These are phyloP conservation scores for Hofmannophila pseudospretella DNA, from an alignment of 2,888 invertebrate species.

Conservation along the genomic window DNA sequence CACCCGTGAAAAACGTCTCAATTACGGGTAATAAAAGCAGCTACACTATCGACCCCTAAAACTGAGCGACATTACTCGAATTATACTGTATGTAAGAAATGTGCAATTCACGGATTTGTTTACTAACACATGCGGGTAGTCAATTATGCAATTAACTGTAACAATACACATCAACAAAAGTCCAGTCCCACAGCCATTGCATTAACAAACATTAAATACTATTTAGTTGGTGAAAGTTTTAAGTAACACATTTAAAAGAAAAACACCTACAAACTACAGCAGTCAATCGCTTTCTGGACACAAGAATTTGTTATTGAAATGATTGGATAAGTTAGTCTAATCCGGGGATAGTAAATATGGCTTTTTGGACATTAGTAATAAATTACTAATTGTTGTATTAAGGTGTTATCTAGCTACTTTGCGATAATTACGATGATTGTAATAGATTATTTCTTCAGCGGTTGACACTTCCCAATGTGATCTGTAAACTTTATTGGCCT, in stretches of 20 bases:
- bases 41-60: no score
- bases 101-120: slow-evolving; percentile 3
- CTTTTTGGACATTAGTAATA: neutral
- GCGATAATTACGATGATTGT: neutral
- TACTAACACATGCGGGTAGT: slow-evolving; percentile 12
- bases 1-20: neutral
- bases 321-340: no score
- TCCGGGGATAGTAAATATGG: neutral
- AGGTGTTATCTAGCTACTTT: neutral
- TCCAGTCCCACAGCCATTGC: slow-evolving; percentile 22
- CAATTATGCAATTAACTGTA: slow-evolving; percentile 19
- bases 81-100: neutral
- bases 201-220: slow-evolving; percentile 15
- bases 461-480: no score
- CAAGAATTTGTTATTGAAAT: no score
- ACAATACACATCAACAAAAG: slow-evolving; percentile 13
- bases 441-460: no score
- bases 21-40: no score
- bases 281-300: no score
- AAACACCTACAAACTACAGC: no score
- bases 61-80: neutral
- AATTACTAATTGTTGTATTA: slow-evolving; percentile 1
- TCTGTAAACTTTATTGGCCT: no score
- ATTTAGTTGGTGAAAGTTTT: slow-evolving; percentile 25
- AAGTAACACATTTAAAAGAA: no score